phyloP scores from a whole-genome alignment of 2,113 vertebrate genomes.

The Macroglossus sobrinus region DNA sequence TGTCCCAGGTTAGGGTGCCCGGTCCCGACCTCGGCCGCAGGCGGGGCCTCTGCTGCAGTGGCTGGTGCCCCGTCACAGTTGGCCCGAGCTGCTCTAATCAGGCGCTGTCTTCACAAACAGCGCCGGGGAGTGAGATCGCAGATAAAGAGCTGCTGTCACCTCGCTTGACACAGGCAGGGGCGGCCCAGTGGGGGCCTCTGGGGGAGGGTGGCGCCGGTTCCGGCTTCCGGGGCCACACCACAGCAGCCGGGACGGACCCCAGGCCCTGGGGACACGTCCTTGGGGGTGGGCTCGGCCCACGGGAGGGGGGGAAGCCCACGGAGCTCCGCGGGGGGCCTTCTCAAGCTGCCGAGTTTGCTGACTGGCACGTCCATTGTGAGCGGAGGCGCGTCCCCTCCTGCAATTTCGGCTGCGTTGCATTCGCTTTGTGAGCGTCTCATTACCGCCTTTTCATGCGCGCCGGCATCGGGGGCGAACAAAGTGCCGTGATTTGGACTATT shows the following conservation, averaged over 20 bases:
- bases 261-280: too few relatives aligned
- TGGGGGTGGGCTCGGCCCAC: too few relatives aligned
- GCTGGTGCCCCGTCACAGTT: rapidly evolving
- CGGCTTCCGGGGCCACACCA: background rate
- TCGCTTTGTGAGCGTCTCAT: conserved; percentile 53
- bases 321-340: background rate
- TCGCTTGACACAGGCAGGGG: too few relatives aligned
- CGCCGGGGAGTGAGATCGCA: rapidly evolving
- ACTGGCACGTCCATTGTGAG: conserved; percentile 47
- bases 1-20: rapidly evolving
- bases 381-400: background rate
- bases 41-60: rapidly evolving
- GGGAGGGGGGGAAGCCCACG: background rate
- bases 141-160: background rate
- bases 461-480: conserved; percentile 51
- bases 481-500: conserved; percentile 66
- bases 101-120: background rate
- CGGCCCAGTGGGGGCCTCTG: too few relatives aligned
- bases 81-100: background rate
- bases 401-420: conserved; percentile 43
- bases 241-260: too few relatives aligned
- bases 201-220: background rate
- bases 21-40: background rate
- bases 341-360: conserved; percentile 31
- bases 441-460: conserved; percentile 57